Evolutionary conservation across 1,140 invertebrate genomes (phyloP).

Genomic region (Heliconius melpomene): DNA sequence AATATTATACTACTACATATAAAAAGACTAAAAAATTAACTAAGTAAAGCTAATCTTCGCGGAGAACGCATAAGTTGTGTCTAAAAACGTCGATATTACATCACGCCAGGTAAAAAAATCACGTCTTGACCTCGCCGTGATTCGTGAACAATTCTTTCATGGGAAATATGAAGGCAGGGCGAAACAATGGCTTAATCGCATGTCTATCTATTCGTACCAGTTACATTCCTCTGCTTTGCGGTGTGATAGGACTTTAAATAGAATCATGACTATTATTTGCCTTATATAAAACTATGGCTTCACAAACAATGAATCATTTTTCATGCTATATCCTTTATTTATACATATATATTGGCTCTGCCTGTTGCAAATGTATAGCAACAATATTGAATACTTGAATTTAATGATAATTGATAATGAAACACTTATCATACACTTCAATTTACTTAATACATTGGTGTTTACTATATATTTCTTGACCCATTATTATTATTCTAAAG

Average conservation of each 20-base stretch:
- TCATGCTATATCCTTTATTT: background rate
- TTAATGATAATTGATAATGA: background rate
- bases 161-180: slow-evolving; percentile 62
- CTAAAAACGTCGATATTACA: slow-evolving; percentile 53
- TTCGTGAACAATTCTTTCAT: slow-evolving; percentile 56
- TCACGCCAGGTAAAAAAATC: slow-evolving; percentile 70
- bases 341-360: background rate
- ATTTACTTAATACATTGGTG: background rate
- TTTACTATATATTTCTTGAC: too few species aligned
- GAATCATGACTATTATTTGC: background rate
- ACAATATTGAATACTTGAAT: background rate
- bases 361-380: background rate
- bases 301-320: background rate
- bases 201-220: background rate
- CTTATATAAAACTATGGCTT: background rate
- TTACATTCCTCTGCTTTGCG: background rate
- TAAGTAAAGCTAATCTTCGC: background rate
- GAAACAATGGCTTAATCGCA: slow-evolving; percentile 57
- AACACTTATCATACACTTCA: background rate
- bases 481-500: too few species aligned
- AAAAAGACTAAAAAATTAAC: slow-evolving; percentile 8
- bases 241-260: slow-evolving; percentile 25
- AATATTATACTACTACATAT: background rate
- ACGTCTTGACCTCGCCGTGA: slow-evolving; percentile 62
- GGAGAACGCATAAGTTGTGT: slow-evolving; percentile 26